These are phyloP conservation scores for Dryococelus australis DNA, from an alignment of 2,888 invertebrate genomes.

Conservation along the genomic window DNA sequence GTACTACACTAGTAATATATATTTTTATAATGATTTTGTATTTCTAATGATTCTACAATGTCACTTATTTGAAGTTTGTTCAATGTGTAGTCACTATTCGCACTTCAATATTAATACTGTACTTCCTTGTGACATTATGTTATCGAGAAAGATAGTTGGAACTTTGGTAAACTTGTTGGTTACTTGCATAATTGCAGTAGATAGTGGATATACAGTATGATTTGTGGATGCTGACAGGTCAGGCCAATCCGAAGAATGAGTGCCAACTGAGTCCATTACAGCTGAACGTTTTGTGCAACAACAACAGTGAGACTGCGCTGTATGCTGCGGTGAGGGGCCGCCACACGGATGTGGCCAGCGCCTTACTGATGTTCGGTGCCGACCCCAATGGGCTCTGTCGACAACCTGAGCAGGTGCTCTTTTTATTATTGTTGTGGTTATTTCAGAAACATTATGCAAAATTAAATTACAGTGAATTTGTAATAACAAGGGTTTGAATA, in stretches of 20 bases:
- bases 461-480: neutral
- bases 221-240: neutral
- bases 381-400: conserved; percentile 69
- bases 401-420: conserved; percentile 65
- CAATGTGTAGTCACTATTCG: too few species aligned
- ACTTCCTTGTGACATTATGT: too few species aligned
- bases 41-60: too few species aligned
- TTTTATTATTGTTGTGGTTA: neutral
- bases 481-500: too few species aligned
- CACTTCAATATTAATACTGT: too few species aligned
- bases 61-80: too few species aligned
- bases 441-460: neutral
- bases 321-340: conserved; percentile 81
- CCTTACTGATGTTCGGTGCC: conserved; percentile 79
- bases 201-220: too few species aligned
- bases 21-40: too few species aligned
- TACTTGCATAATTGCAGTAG: too few species aligned
- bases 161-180: too few species aligned
- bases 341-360: conserved; percentile 73
- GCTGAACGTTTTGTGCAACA: conserved; percentile 77
- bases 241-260: conserved; percentile 52
- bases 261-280: conserved; percentile 72
- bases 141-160: too few species aligned
- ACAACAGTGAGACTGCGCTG: conserved; percentile 81
- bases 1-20: too few species aligned